Conservation (phyloP, 2,888 invertebrate species). For the Andrena marginata region DNA sequence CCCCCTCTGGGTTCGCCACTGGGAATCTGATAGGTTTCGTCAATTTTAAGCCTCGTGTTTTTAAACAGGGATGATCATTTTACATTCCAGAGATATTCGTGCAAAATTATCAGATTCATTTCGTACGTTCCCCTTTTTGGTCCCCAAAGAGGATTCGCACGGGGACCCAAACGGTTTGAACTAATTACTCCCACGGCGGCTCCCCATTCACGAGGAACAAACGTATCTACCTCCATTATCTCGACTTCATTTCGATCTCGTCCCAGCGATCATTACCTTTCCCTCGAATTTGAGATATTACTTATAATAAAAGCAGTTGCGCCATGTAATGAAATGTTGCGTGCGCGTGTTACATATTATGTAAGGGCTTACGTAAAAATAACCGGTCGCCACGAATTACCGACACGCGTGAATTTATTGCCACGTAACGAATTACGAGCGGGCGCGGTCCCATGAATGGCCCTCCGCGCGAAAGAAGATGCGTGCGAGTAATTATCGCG, state of each 20-base stretch:
- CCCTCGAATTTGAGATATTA: slow-evolving; percentile 24
- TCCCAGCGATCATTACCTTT: background rate
- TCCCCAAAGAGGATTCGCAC: too few relatives aligned
- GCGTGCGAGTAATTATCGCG: background rate
- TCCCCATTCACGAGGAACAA: too few relatives aligned
- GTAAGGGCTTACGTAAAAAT: slow-evolving; percentile 58
- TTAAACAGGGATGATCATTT: too few relatives aligned
- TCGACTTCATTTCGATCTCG: background rate
- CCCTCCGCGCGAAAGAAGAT: background rate
- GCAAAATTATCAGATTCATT: too few relatives aligned
- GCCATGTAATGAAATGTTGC: slow-evolving; percentile 30
- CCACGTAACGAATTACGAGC: background rate
- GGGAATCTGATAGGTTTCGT: too few relatives aligned
- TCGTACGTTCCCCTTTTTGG: too few relatives aligned
- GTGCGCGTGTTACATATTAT: slow-evolving; percentile 27
- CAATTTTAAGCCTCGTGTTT: too few relatives aligned
- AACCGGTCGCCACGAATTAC: slow-evolving; percentile 31
- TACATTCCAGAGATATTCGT: too few relatives aligned
- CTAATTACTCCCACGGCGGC: too few relatives aligned
- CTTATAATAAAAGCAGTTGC: slow-evolving; percentile 34
- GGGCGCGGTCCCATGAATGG: background rate
- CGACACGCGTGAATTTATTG: slow-evolving; percentile 12
- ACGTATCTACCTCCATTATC: too few relatives aligned
- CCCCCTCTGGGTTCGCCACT: too few relatives aligned
- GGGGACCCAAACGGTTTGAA: too few relatives aligned